Base-by-base conservation (phyloP, 2,113 vertebrate species). In the Crotalus viridis region DNA sequence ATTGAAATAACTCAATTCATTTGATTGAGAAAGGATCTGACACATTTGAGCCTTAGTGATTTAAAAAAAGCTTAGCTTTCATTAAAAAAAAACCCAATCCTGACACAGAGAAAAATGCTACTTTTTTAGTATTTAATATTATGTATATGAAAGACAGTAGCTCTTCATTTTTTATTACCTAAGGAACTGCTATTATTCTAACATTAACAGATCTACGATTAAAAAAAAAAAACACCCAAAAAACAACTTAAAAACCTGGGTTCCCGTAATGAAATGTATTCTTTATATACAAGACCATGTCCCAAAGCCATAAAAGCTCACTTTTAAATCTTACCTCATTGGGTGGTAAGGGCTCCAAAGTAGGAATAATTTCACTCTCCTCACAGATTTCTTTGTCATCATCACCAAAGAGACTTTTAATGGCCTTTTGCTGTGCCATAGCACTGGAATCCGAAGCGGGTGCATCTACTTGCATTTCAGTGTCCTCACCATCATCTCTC, bases 351-450 rank as follows among this genome's bases (percentile, higher is more conserved):
- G 99, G 99, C 92, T 99, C 99, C 96, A 99, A 95, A 0, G 99
- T 99, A 9, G 99, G 99, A 94, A 99, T 99, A 96, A 99, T 97
- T 87, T 99, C 99, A 0, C 98, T 99, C 93, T 99, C 99, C 74
- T 99, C 99, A 0, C 98, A 98, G 10, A 97, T 88, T 93, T 99
- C 99, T 91, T 98, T 98, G 91, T 99, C 99, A 3, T 99, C 99
- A 0, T 99, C 99, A 81, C 98, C 99, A 0, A 99, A 99, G 90
- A 99, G 97, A 33, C 98, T 99, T 94, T 99, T 99, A 96, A 99
- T 99, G 94, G 98, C 98, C 12, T 99, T 98, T 93, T 99, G 99
- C 0, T 99, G 98, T 0, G 98, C 98, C 1, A 98, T 97, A n/a
- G 96, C 96, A 22, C 96, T 98, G 0, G 98, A 96, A 52, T 99